Percentiles rank a stretch among this genome's conserved stretches.
Conservation (phyloP, 2,888 invertebrate species). For the Acanthosepion esculentum region DNA sequence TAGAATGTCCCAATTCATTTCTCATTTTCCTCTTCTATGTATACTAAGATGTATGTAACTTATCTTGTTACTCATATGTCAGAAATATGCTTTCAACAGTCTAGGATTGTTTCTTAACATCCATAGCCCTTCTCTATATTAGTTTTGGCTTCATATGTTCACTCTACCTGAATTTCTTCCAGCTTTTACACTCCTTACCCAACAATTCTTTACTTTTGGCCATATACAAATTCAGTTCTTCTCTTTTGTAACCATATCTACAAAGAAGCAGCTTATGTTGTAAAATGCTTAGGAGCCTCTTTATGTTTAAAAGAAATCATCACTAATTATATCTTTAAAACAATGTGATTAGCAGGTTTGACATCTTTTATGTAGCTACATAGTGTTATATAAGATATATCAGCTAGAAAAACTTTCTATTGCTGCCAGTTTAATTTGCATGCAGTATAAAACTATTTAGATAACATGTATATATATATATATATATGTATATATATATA, state of each 20-base stretch:
- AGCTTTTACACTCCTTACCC: neutral
- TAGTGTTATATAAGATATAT: neutral
- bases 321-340: slow-evolving; percentile 4
- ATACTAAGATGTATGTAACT: slow-evolving; percentile 18
- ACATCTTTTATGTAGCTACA: neutral
- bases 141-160: neutral
- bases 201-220: neutral
- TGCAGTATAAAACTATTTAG: neutral
- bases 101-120: neutral
- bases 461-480: neutral
- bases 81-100: neutral
- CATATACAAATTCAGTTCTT: neutral
- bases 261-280: slow-evolving; percentile 6
- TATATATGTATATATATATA: too few relatives aligned
- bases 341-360: neutral
- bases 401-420: neutral
- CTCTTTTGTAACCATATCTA: neutral
- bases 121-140: neutral
- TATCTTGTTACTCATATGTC: neutral
- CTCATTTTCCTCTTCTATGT: neutral
- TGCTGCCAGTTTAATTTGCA: neutral
- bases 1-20: neutral
- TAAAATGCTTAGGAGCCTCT: neutral
- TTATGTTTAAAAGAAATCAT: neutral
- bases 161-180: neutral